Conservation (phyloP, 2,113 vertebrate genomes). For the Takifugu flavidus region DNA sequence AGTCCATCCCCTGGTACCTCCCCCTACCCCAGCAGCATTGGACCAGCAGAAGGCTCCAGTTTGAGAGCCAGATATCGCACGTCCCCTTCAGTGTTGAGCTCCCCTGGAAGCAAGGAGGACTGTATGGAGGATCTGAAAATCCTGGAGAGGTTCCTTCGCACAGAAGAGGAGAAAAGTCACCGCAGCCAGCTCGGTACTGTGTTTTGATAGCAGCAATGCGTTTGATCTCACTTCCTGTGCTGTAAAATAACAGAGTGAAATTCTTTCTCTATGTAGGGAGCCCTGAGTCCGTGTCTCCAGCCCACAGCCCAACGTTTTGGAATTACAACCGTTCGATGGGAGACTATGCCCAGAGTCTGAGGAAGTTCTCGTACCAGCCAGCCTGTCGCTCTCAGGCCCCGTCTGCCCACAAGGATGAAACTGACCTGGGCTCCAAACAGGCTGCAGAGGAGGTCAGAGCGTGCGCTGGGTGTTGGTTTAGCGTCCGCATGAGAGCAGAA, state of each 20-base stretch:
- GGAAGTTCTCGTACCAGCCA: constrained; percentile 93
- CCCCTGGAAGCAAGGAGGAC: constrained; percentile 85
- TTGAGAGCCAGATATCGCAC: constrained; percentile 86
- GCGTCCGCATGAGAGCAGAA: neutral
- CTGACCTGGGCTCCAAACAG: constrained; percentile 90
- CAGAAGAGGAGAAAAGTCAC: constrained; percentile 90
- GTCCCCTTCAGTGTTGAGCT: constrained; percentile 84
- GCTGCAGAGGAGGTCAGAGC: constrained; percentile 89
- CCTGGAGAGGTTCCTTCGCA: constrained; percentile 73
- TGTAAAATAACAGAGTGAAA: neutral
- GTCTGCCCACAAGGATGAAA: constrained; percentile 92
- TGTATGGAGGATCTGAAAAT: constrained; percentile 86
- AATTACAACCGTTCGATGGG: constrained; percentile 88
- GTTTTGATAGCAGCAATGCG: neutral
- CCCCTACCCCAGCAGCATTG: constrained; percentile 77
- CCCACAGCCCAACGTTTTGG: constrained; percentile 91
- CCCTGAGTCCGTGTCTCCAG: constrained; percentile 85
- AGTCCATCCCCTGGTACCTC: constrained; percentile 76
- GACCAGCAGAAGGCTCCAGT: constrained; percentile 76
- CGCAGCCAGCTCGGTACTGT: constrained; percentile 84
- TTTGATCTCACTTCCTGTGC: neutral
- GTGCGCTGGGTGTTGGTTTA: neutral
- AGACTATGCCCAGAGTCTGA: constrained; percentile 87
- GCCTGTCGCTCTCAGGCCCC: constrained; percentile 91
- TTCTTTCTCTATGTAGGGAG: constrained; percentile 73